Evolutionary conservation across 1,140 invertebrate genomes (phyloP).

Genomic region (Drosophila athabasca): DNA sequence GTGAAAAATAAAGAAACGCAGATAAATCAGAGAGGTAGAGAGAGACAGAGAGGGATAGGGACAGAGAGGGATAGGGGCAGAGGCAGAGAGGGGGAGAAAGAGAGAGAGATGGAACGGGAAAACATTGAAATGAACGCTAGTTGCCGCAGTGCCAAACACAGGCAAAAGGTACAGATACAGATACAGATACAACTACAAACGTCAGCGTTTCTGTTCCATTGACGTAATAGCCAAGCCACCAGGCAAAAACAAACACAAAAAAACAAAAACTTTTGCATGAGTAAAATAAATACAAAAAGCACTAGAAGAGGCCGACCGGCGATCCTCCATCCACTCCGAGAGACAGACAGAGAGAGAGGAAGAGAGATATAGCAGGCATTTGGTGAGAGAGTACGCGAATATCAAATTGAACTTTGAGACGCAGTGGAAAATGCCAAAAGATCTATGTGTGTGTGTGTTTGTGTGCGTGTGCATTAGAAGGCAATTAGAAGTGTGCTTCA

Average conservation of each 20-base stretch:
- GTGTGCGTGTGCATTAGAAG: slow-evolving; percentile 22
- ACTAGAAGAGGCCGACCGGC: slow-evolving; percentile 46
- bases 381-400: slow-evolving; percentile 27
- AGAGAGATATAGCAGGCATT: slow-evolving; percentile 15
- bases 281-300: slow-evolving; percentile 62
- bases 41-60: too few relatives aligned
- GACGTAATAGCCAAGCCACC: slow-evolving; percentile 69
- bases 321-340: slow-evolving; percentile 47
- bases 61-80: too few relatives aligned
- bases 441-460: not conserved
- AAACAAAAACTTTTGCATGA: slow-evolving; percentile 44
- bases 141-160: slow-evolving; percentile 62
- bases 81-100: slow-evolving; percentile 4
- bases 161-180: slow-evolving; percentile 37
- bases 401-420: slow-evolving; percentile 74
- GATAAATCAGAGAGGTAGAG: slow-evolving; percentile 66
- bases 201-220: slow-evolving; percentile 70
- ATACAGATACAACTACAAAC: slow-evolving; percentile 51
- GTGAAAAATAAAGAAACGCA: slow-evolving; percentile 57
- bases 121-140: slow-evolving; percentile 76
- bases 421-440: slow-evolving; percentile 67
- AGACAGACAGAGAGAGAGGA: slow-evolving; percentile 10
- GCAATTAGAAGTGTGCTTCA: slow-evolving; percentile 45
- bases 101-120: slow-evolving; percentile 56
- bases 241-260: slow-evolving; percentile 13